phyloP scores from a whole-genome alignment of 1,140 invertebrate species.

The Ptiloglossa arizonensis region DNA sequence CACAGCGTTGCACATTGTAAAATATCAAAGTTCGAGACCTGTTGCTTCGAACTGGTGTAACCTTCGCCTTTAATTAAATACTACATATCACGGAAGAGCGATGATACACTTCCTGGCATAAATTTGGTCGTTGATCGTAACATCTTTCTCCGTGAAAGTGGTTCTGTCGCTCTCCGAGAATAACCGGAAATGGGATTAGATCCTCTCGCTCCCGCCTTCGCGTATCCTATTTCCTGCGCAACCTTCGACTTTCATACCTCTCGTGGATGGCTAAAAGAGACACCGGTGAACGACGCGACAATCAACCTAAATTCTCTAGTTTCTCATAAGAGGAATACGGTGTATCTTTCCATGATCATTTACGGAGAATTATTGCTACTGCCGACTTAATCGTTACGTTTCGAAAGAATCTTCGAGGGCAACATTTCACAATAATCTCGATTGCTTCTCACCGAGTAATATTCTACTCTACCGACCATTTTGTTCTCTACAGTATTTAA shows the following conservation, averaged over 20 bases:
- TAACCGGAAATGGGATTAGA: slow-evolving; percentile 44
- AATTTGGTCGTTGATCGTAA: slow-evolving; percentile 11
- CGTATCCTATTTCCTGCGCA: slow-evolving; percentile 35
- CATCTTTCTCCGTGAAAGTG: neutral
- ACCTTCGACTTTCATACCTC: slow-evolving; percentile 15
- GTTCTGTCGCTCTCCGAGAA: slow-evolving; percentile 11
- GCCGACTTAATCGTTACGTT: too few relatives aligned
- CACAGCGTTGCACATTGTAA: neutral
- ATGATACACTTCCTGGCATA: neutral
- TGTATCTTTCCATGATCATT: neutral
- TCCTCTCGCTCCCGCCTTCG: neutral
- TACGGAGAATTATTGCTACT: too few relatives aligned
- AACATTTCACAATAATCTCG: too few relatives aligned
- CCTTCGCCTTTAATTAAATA: neutral
- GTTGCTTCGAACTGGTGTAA: neutral
- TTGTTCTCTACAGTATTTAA: too few relatives aligned
- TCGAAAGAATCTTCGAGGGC: too few relatives aligned
- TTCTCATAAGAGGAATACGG: neutral
- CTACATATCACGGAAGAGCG: neutral
- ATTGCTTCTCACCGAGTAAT: too few relatives aligned
- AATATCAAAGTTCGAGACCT: neutral
- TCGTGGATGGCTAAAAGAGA: neutral
- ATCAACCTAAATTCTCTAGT: slow-evolving; percentile 2
- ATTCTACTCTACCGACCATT: too few relatives aligned
- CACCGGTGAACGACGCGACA: neutral